Conservation (phyloP, 2,797 vertebrate genomes). For the Ambastaia sidthimunki region DNA sequence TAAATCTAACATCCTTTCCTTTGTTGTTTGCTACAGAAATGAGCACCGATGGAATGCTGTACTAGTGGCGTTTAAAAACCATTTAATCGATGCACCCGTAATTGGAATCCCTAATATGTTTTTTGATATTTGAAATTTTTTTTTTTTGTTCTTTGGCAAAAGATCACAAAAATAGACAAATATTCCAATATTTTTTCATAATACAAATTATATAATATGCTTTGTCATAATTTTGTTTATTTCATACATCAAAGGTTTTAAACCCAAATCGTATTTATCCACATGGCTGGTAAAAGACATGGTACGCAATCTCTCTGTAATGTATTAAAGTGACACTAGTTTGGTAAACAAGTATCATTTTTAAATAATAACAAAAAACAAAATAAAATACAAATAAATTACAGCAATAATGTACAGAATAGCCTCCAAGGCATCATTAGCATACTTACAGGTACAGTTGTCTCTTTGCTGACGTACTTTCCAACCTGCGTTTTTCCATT, state of each 20-base stretch:
- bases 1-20: too few relatives aligned
- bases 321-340: neutral
- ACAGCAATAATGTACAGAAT: neutral
- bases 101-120: too few relatives aligned
- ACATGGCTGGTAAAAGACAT: neutral
- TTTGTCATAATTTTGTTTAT: conserved; percentile 13
- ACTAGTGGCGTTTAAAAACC: too few relatives aligned
- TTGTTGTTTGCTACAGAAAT: too few relatives aligned
- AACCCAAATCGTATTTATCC: neutral
- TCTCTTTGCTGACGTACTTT: conserved; percentile 93
- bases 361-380: conserved; percentile 1
- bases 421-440: conserved; percentile 8
- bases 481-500: conserved; percentile 95
- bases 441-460: conserved; percentile 89
- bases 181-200: conserved; percentile 10
- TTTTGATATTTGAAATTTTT: too few relatives aligned
- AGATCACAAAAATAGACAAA: conserved; percentile 20
- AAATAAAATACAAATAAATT: neutral
- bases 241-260: neutral
- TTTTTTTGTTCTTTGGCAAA: conserved; percentile 34
- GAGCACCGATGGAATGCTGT: too few relatives aligned
- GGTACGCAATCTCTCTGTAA: neutral
- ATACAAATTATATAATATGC: neutral
- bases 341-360: neutral
- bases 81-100: too few relatives aligned